phyloP scores from a whole-genome alignment of 2,113 vertebrate species.

The Oncorhynchus clarkii region DNA sequence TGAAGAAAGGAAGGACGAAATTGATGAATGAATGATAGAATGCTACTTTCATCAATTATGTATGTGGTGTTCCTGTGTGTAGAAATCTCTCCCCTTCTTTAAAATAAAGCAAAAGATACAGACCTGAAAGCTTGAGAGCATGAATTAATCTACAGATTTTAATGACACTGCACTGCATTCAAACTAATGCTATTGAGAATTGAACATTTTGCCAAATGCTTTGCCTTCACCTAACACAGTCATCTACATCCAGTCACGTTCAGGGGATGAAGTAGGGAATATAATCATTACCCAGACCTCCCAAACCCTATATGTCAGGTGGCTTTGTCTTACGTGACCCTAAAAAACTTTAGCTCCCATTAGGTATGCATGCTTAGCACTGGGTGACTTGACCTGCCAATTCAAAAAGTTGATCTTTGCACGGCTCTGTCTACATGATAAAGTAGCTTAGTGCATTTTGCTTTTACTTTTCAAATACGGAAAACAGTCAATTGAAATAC shows the following conservation, averaged over 20 bases:
- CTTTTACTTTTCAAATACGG: background rate
- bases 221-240: conserved; percentile 59
- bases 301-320: conserved; percentile 71
- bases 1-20: too few species aligned
- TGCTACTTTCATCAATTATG: too few species aligned
- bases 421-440: conserved; percentile 75
- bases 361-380: conserved; percentile 73
- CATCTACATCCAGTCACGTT: conserved; percentile 47
- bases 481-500: too few species aligned
- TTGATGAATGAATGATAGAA: too few species aligned
- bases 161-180: conserved; percentile 50
- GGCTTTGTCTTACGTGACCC: conserved; percentile 64
- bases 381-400: conserved; percentile 72
- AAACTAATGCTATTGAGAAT: conserved; percentile 57
- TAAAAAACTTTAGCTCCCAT: conserved; percentile 66
- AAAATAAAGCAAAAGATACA: conserved; percentile 35
- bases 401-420: conserved; percentile 76
- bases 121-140: conserved; percentile 44
- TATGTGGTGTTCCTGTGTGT: background rate
- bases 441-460: conserved; percentile 77
- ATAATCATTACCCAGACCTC: conserved; percentile 62
- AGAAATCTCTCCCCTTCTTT: conserved; percentile 20
- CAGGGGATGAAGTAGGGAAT: conserved; percentile 59
- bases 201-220: conserved; percentile 61
- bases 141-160: conserved; percentile 30